Conservation (phyloP, 2,113 vertebrate genomes). For the Condylura cristata region DNA sequence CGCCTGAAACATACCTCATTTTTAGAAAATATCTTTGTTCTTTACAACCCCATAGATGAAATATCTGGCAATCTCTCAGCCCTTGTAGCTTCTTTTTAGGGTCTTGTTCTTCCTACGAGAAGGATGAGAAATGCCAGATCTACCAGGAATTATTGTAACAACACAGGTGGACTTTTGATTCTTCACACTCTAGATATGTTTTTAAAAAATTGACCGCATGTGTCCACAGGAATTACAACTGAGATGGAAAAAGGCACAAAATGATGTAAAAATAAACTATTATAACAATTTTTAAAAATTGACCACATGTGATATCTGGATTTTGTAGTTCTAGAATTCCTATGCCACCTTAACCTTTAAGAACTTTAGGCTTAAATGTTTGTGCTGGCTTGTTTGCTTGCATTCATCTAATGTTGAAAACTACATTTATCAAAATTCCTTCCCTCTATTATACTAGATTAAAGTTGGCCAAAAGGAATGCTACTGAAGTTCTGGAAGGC, state of each 20-base stretch:
- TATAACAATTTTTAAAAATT: too few relatives aligned
- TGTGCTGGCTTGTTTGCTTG: not conserved
- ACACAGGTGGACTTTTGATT: not conserved
- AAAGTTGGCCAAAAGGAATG: not conserved
- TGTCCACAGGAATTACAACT: too few relatives aligned
- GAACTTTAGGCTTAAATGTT: not conserved
- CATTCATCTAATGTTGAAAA: slow-evolving; percentile 16
- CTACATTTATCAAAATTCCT: not conserved
- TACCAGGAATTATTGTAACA: not conserved
- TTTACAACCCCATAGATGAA: slow-evolving; percentile 17
- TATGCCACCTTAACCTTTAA: not conserved
- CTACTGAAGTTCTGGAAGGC: not conserved
- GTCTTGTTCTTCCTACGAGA: not conserved
- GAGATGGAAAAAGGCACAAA: too few relatives aligned
- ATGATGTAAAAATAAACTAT: too few relatives aligned
- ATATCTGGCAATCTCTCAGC: not conserved
- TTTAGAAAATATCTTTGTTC: not conserved
- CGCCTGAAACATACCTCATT: not conserved
- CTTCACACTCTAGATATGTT: not conserved
- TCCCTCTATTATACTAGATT: not conserved
- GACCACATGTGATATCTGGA: not conserved
- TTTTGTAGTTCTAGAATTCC: not conserved
- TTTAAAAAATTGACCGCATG: not conserved
- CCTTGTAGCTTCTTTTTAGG: not conserved
- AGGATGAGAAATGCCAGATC: not conserved